Evolutionary conservation across 2,888 invertebrate species (phyloP), one percentile per base, ranked within the genome.

Genomic region (Electrophaes corylata): DNA sequence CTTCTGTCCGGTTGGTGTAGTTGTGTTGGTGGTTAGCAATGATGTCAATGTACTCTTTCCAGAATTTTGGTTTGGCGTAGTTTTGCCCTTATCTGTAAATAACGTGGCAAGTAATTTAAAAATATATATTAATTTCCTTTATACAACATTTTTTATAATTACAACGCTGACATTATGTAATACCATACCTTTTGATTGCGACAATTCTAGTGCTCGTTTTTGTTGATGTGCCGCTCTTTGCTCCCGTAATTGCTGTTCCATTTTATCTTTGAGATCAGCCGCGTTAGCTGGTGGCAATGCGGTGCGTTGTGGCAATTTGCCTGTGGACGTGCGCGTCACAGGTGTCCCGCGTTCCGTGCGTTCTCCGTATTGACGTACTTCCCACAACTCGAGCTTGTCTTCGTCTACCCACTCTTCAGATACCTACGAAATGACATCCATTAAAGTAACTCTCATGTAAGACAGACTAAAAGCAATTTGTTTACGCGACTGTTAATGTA

Each of bases 361-460:
- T 83, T 98, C 98, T 18, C 97, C 97, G 80, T 97, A 98, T 73
- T 96, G 95, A 73, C 97, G 97, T 60, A 99, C 98, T 88, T 99
- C 98, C 98, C 98, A 99, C 35, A 99, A 86, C 78, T 99, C 98
- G 41, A 99, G 87, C 79, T 97, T 96, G 67, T 98, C 98, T 85
- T 99, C 99, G 69, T 98, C 98, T 0, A 98, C 96, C 99, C 99
- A 99, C 75, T 97, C 96, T 85, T 99, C 98, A 0, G 96, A 94
- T 10, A 98, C 97, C 91, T 91, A 53, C 11, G 65, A 40, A 41
- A 20, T 31, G 1, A 48, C 10, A 55, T 49, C 10, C 4, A 23
- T 44, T 20, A 23, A 10, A 33, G 0, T 18, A 1, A 29, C 5
- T 16, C 12, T 0, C 16, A 20, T 12, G 23, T 29, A 8, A 18